Evolutionary conservation across 2,113 vertebrate species (phyloP).

Genomic region (Nansenia antarctica): DNA sequence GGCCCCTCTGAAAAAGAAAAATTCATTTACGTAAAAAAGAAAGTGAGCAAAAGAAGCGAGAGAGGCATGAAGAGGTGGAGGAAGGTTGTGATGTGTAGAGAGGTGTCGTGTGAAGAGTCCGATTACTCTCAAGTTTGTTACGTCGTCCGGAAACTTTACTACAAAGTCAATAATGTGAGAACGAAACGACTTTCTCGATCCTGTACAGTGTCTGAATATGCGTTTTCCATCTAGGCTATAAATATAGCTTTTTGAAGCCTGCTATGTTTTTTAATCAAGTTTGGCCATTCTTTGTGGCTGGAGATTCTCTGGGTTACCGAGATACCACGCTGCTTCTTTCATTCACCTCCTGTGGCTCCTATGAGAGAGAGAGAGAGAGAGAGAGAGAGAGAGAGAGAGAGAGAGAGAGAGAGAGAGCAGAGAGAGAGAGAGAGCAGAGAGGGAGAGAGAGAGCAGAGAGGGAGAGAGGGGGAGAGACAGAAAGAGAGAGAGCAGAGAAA

Average conservation of each 20-base stretch:
- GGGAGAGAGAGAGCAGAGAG: no score
- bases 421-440: no score
- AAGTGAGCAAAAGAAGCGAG: constrained; percentile 5
- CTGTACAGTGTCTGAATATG: not conserved
- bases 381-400: not conserved
- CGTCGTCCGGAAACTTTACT: constrained; percentile 9
- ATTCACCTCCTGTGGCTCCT: constrained; percentile 21
- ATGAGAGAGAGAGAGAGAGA: constrained; percentile 13
- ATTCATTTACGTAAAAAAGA: not conserved
- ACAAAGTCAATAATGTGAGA: not conserved
- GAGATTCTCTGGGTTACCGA: not conserved
- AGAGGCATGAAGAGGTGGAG: constrained; percentile 21
- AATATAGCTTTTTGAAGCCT: no score
- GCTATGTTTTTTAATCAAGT: not conserved
- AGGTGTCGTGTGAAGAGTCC: constrained; percentile 19
- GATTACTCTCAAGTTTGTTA: not conserved
- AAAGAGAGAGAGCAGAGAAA: no score
- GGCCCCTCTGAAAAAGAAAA: constrained; percentile 6
- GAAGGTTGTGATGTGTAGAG: constrained; percentile 35
- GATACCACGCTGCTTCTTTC: constrained; percentile 24
- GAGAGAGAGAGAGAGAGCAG: not conserved
- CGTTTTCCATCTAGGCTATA: not conserved
- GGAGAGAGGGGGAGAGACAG: not conserved
- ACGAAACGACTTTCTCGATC: not conserved
- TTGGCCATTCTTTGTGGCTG: not conserved